These are phyloP conservation scores for Crenuchus spilurus DNA, from an alignment of 2,797 vertebrate genomes.

Conservation along the genomic window DNA sequence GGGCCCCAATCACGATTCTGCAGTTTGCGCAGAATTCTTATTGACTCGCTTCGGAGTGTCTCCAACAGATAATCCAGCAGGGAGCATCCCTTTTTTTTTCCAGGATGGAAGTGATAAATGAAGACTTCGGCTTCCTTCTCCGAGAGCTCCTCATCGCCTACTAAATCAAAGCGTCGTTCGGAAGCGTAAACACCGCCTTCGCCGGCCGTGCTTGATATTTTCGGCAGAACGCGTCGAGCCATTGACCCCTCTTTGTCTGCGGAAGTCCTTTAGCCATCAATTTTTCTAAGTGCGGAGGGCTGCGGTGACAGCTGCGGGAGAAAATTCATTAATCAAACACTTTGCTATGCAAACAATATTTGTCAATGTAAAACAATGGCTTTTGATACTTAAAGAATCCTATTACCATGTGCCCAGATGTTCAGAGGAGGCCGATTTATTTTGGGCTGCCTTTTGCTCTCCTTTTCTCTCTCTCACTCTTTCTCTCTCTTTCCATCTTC, in stretches of 20 bases:
- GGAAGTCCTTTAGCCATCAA: conserved; percentile 56
- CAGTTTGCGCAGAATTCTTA: conserved; percentile 43
- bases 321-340: conserved; percentile 69
- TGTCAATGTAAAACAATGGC: conserved; percentile 65
- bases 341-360: conserved; percentile 63
- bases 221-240: conserved; percentile 48
- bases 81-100: neutral
- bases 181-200: conserved; percentile 44
- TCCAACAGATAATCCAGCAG: neutral
- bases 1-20: neutral
- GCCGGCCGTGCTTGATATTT: conserved; percentile 58
- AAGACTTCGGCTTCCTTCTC: conserved; percentile 30
- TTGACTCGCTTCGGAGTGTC: conserved; percentile 41
- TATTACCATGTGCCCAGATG: conserved; percentile 60
- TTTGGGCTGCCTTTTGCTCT: conserved; percentile 40
- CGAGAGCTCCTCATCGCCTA: conserved; percentile 33
- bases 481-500: neutral
- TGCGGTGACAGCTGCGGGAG: conserved; percentile 55
- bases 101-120: conserved; percentile 28
- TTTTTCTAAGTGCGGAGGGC: conserved; percentile 46
- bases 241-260: conserved; percentile 66
- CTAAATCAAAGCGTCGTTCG: conserved; percentile 52
- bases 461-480: neutral
- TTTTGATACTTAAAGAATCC: conserved; percentile 47
- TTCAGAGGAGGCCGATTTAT: conserved; percentile 54